A percentile compares a stretch with the other conserved stretches of the same genome.
Evolutionary conservation across 2,113 vertebrate genomes (phyloP).

Genomic region (Elgaria multicarinata): DNA sequence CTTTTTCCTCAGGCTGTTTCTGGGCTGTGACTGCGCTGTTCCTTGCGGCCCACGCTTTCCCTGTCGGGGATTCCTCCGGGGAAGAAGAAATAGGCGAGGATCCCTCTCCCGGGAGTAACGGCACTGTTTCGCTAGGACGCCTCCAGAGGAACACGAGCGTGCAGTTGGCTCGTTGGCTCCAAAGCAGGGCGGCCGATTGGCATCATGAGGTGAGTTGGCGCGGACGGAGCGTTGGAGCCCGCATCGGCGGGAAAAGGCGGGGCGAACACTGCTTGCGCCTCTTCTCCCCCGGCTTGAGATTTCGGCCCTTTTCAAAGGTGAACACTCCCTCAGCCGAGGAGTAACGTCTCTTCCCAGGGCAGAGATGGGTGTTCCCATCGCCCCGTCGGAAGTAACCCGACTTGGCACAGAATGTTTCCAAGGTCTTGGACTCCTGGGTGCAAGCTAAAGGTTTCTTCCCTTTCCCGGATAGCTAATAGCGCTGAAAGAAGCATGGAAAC

Average conservation of each 20-base stretch:
- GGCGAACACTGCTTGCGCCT: neutral
- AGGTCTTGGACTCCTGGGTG: neutral
- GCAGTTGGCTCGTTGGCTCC: conserved; percentile 51
- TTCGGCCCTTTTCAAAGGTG: neutral
- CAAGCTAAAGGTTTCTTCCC: neutral
- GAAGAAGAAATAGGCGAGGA: conserved; percentile 45
- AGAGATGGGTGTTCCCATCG: neutral
- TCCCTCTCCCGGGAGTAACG: neutral
- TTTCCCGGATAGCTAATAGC: neutral
- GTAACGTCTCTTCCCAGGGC: neutral
- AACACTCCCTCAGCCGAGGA: neutral
- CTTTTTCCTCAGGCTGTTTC: conserved; percentile 17
- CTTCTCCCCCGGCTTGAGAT: neutral
- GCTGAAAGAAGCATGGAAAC: neutral
- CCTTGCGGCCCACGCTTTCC: conserved; percentile 45
- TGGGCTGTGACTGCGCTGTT: conserved; percentile 36
- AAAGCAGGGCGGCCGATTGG: conserved; percentile 32
- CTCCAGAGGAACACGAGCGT: neutral
- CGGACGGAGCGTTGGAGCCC: neutral
- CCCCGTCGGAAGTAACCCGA: neutral
- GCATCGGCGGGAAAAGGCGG: neutral
- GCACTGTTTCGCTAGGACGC: neutral
- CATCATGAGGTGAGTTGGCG: conserved; percentile 71
- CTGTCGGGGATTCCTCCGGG: conserved; percentile 35
- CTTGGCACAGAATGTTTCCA: neutral